Conservation (phyloP, 2,888 invertebrate genomes). For the Cylindroiulus punctatus region DNA sequence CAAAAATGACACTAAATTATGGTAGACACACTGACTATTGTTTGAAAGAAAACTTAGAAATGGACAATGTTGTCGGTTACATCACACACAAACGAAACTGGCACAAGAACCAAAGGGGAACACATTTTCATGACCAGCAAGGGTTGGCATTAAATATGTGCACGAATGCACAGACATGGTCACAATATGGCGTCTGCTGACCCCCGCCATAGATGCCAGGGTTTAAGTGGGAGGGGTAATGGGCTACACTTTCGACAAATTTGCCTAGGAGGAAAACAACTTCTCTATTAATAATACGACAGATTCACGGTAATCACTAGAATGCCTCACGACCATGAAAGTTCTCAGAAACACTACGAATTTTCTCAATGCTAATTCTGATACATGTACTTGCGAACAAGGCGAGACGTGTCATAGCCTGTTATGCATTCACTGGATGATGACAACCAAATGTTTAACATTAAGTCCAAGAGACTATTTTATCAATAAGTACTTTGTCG, state of each 20-base stretch:
- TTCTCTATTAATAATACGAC: conserved; percentile 29
- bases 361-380: not conserved
- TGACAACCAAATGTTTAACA: too few relatives aligned
- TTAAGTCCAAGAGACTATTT: too few relatives aligned
- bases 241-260: conserved; percentile 9
- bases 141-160: conserved; percentile 28
- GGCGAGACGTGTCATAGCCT: too few relatives aligned
- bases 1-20: conserved; percentile 50
- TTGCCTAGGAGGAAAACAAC: conserved; percentile 15
- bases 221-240: conserved; percentile 27
- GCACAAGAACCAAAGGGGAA: conserved; percentile 39
- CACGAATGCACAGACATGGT: conserved; percentile 30
- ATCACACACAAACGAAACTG: conserved; percentile 24
- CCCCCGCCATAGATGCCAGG: not conserved
- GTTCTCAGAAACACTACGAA: not conserved
- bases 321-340: not conserved
- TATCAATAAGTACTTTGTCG: too few relatives aligned
- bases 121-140: conserved; percentile 16
- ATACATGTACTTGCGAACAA: not conserved
- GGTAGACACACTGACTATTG: conserved; percentile 42
- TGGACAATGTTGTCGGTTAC: conserved; percentile 48
- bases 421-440: too few relatives aligned
- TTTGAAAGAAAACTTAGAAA: conserved; percentile 43
- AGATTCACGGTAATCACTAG: not conserved
- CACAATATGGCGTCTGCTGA: conserved; percentile 47